phyloP scores from a whole-genome alignment of 2,113 vertebrate species.

The Archocentrus centrarchus region DNA sequence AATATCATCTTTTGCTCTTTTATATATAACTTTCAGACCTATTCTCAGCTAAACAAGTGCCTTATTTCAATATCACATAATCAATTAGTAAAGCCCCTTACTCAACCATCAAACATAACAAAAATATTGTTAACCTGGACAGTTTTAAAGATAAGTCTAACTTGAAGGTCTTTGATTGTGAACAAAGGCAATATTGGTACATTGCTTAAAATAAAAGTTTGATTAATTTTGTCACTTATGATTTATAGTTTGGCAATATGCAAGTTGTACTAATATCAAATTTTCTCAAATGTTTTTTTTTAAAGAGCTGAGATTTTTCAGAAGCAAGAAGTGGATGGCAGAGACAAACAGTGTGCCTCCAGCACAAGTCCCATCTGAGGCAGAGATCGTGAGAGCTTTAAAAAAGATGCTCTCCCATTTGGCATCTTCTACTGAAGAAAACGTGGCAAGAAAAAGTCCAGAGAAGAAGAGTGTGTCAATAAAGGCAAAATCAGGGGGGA shows the following conservation, averaged over 20 bases:
- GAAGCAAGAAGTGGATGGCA: neutral
- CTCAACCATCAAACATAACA: neutral
- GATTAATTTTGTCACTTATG: neutral
- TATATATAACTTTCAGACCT: neutral
- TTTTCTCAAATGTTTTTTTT: neutral
- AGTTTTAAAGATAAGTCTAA: neutral
- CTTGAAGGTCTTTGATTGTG: neutral
- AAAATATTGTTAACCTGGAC: neutral
- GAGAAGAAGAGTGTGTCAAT: neutral
- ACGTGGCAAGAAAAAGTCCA: neutral
- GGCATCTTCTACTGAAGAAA: neutral
- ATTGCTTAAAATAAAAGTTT: neutral
- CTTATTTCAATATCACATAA: neutral
- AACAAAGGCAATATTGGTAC: neutral
- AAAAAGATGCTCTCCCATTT: neutral
- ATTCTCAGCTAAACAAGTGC: neutral
- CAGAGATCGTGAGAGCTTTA: neutral
- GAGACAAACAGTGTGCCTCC: neutral
- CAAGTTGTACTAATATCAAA: neutral
- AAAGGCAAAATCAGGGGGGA: neutral
- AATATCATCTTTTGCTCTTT: neutral
- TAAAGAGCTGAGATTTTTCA: neutral
- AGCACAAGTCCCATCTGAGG: neutral
- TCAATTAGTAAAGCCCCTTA: neutral
- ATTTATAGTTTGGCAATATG: neutral